Evolutionary conservation across 2,888 invertebrate genomes (phyloP).

Genomic region (Toxonevra muliebris): DNA sequence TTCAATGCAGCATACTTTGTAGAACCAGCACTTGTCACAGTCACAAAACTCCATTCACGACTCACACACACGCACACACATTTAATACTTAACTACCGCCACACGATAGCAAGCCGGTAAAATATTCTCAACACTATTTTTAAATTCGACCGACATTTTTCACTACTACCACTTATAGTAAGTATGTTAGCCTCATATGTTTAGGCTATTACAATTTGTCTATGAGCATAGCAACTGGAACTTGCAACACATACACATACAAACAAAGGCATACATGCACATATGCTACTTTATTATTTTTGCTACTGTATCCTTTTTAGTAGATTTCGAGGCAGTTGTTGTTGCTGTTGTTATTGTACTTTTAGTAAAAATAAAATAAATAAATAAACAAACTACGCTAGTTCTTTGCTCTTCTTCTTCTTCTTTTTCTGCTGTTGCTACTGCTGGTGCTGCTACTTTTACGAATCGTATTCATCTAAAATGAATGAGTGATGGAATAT

Average conservation of each 20-base stretch:
- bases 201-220: conserved; percentile 33
- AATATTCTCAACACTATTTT: too few relatives aligned
- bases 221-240: not conserved
- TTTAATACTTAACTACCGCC: not conserved
- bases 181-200: not conserved
- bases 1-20: too few relatives aligned
- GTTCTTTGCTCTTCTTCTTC: not conserved
- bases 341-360: not conserved
- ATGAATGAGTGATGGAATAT: conserved; percentile 25
- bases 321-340: not conserved
- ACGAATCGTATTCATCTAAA: not conserved
- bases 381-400: not conserved
- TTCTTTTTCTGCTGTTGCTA: not conserved
- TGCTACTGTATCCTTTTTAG: conserved; percentile 28
- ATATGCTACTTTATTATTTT: not conserved
- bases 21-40: too few relatives aligned
- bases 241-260: conserved; percentile 6
- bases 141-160: too few relatives aligned
- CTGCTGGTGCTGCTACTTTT: not conserved
- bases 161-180: too few relatives aligned
- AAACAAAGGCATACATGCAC: not conserved
- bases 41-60: not conserved
- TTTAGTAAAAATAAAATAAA: not conserved
- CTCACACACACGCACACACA: not conserved
- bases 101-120: too few relatives aligned